Conservation (phyloP, 2,113 vertebrate genomes). For the Chaetops frenatus region DNA sequence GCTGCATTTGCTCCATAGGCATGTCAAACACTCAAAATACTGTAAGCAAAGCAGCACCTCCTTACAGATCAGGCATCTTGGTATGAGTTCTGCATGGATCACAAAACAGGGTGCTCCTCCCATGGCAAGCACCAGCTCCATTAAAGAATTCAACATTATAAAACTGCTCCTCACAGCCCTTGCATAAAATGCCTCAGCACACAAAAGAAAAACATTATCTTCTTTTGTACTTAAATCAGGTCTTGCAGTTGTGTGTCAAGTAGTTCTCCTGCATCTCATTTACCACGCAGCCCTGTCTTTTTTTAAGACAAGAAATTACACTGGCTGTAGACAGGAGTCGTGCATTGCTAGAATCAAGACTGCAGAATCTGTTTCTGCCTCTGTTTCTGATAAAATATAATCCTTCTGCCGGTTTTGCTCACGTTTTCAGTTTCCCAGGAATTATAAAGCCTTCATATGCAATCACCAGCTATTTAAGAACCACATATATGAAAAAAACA, state of each 20-base stretch:
- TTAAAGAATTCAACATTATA: not conserved
- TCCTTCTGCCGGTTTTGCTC: not conserved
- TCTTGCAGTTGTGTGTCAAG: not conserved
- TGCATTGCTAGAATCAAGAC: not conserved
- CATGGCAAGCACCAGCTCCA: not conserved
- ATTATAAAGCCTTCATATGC: not conserved
- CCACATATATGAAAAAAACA: not conserved
- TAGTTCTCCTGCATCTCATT: not conserved
- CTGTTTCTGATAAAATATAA: not conserved
- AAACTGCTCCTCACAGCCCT: not conserved
- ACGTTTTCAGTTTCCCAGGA: not conserved
- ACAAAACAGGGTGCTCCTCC: not conserved
- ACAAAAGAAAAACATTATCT: not conserved
- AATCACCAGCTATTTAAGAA: not conserved
- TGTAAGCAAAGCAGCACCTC: not conserved
- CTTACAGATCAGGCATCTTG: not conserved
- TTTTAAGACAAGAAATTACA: not conserved
- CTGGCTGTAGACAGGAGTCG: accelerated
- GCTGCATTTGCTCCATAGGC: not conserved
- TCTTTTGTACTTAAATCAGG: not conserved
- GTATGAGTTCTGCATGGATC: not conserved
- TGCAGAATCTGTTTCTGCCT: not conserved
- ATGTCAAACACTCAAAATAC: not conserved
- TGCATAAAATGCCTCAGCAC: not conserved
- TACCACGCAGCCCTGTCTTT: not conserved